Conservation (phyloP, 1,140 invertebrate species). For the Drosophila mojavensis region DNA sequence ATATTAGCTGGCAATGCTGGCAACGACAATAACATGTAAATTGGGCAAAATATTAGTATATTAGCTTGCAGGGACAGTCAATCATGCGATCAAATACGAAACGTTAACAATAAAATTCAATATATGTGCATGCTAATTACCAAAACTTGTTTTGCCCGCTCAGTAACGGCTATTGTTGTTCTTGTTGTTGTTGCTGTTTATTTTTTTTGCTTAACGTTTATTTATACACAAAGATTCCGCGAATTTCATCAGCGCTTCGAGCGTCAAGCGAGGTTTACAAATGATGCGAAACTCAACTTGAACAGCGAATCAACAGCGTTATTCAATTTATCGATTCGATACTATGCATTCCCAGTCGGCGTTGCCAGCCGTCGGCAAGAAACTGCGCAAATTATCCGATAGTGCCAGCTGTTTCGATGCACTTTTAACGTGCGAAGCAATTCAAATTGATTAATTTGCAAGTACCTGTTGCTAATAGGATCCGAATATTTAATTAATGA, state of each 20-base stretch:
- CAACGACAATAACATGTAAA: constrained; percentile 33
- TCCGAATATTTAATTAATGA: not conserved
- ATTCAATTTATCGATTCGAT: constrained; percentile 37
- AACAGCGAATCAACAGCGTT: constrained; percentile 19
- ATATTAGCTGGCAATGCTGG: constrained; percentile 6
- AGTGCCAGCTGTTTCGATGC: not conserved
- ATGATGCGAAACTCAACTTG: constrained; percentile 11
- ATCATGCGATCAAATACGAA: constrained; percentile 35
- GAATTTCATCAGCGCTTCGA: not conserved
- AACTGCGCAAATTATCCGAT: not conserved
- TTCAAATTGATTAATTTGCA: not conserved
- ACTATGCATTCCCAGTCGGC: constrained; percentile 5
- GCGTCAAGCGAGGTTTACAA: constrained; percentile 12
- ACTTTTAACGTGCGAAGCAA: not conserved
- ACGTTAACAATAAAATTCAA: constrained; percentile 47
- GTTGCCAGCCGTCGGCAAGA: constrained; percentile 11
- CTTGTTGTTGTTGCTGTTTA: not conserved
- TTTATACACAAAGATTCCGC: constrained; percentile 14
- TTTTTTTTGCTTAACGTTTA: constrained; percentile 3
- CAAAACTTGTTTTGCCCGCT: constrained; percentile 59
- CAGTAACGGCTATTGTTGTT: constrained; percentile 3
- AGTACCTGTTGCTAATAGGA: not conserved
- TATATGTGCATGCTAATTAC: constrained; percentile 66
- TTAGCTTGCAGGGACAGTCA: not conserved
- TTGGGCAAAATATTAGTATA: constrained; percentile 21